phyloP scores from a whole-genome alignment of 2,888 invertebrate genomes.

The Limenitis camilla region DNA sequence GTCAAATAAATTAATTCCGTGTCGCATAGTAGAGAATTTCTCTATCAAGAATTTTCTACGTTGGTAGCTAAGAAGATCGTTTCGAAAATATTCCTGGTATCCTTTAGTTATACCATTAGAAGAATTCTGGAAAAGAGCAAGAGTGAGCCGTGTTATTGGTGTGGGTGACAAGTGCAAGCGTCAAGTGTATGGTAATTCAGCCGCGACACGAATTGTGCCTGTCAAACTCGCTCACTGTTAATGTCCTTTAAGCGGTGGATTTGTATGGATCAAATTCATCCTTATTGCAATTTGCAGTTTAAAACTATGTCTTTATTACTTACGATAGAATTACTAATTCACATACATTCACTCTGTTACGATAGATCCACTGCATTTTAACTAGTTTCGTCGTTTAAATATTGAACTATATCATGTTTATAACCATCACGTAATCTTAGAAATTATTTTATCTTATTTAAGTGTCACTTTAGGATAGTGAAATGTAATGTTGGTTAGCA shows the following conservation, averaged over 20 bases:
- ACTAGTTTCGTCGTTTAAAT: neutral
- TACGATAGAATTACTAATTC: neutral
- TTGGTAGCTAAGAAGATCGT: no score
- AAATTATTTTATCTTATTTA: no score
- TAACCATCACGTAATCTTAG: no score
- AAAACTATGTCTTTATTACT: neutral
- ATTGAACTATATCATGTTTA: no score
- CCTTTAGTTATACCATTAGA: neutral
- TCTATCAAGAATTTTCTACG: no score
- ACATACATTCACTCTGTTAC: no score
- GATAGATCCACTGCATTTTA: neutral
- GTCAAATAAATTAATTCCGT: no score
- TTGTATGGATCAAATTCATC: constrained; percentile 35
- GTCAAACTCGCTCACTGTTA: constrained; percentile 55
- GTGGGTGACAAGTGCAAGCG: constrained; percentile 46
- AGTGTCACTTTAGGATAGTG: no score
- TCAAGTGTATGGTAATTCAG: constrained; percentile 63
- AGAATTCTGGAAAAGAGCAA: neutral
- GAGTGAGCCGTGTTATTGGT: constrained; percentile 30
- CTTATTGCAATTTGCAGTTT: no score
- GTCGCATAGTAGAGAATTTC: no score
- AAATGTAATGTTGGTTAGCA: no score
- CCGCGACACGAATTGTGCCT: constrained; percentile 55
- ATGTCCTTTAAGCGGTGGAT: constrained; percentile 37
- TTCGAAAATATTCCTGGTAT: neutral